phyloP scores from a whole-genome alignment of 2,113 vertebrate genomes.

The Anarhynchus alexandrinus region DNA sequence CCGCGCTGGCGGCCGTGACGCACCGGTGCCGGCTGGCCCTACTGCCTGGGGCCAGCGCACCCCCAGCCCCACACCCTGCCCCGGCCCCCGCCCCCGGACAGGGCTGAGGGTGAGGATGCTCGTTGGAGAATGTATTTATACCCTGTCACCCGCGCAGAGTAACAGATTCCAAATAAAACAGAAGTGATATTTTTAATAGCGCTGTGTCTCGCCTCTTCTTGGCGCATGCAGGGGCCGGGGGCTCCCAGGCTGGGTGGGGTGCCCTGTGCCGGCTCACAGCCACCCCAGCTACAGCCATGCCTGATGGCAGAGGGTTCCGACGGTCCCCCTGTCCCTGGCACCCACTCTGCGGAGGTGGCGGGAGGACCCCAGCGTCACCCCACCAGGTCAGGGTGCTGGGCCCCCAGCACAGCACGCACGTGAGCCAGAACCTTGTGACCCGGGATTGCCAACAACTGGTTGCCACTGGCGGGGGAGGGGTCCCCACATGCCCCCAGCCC shows the following conservation, averaged over 20 bases:
- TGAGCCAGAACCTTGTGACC: background rate
- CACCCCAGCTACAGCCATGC: no score
- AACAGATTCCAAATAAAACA: constrained; percentile 69
- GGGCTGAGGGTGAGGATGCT: constrained; percentile 28
- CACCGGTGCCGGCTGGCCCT: constrained; percentile 27
- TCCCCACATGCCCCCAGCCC: background rate
- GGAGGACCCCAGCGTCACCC: background rate
- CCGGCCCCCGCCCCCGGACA: rapidly evolving
- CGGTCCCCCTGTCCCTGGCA: background rate
- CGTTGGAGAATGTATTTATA: constrained; percentile 68
- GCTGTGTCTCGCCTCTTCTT: constrained; percentile 3
- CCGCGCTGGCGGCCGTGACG: constrained; percentile 40
- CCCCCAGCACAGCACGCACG: background rate
- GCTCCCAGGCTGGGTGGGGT: background rate
- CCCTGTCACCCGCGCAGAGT: constrained; percentile 53
- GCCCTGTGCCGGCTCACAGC: background rate
- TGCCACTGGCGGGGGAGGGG: rapidly evolving
- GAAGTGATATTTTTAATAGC: constrained; percentile 69
- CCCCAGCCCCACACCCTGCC: background rate
- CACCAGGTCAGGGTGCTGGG: background rate
- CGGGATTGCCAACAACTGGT: background rate
- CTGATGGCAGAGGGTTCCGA: background rate
- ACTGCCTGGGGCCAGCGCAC: background rate
- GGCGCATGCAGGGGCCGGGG: rapidly evolving
- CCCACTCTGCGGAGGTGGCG: background rate